Evolutionary conservation across 1,140 invertebrate genomes (phyloP), one percentile per base, ranked within the genome.

Genomic region (Listronotus bonariensis): DNA sequence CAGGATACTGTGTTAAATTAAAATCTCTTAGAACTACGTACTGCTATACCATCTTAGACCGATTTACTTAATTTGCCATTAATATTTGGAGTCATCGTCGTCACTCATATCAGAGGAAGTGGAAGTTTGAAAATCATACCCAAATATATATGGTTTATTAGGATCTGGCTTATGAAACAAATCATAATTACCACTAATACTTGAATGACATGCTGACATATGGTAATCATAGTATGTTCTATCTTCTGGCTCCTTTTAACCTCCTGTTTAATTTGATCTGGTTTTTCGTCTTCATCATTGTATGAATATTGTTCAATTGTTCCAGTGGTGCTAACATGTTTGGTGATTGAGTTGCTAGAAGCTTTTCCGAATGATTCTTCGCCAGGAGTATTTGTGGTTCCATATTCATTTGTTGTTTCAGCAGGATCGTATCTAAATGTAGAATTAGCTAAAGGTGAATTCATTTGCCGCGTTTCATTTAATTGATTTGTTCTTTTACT

Each of bases 71-170:
- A 20, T 46, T 46, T n/a, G 3, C 10, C 8, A 9, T 31, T 43
- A 43, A 58, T 48, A 32, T 58, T 36, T 48, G n/a, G 12, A 40
- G 15, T 62, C 38, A 20, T 65, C 53, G 32, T 65, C 62, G 15
- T 65, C 62, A 41, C 62, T 65, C 5, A 65, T 5, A 10, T 65
- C 65, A 2, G 68, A 70, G 11, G 67, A 68, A 54, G 43, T 65
- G 11, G 70, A 56, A 48, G 74, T 74, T 55, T 73, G 69, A 41
- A 75, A 72, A 59, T 75, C 72, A 42, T 75, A 74, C n/a, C 74
- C 74, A 48, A 76, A 76, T 20, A 76, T 74, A 31, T 65, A 72
- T 1, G 71, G 71, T 6, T 69, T 69, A 17, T 62, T 65, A 6
- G 62, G 65, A 4, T 68, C 69, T 5, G 62, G 31, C 42, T 51